Conservation (phyloP, 2,113 vertebrate species). For the Pseudorhombus dupliciocellatus region DNA sequence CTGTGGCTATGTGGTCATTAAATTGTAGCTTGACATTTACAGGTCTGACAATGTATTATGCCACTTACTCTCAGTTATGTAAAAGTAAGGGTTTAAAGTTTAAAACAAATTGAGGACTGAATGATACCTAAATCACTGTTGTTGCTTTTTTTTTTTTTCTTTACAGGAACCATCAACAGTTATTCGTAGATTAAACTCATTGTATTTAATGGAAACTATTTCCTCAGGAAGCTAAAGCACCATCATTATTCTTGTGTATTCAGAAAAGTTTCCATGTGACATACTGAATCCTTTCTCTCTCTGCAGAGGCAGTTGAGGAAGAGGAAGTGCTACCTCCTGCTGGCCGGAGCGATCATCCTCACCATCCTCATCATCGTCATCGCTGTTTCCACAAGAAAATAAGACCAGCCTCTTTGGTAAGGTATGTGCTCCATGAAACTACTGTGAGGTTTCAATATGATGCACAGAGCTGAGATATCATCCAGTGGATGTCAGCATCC, state of each 20-base stretch:
- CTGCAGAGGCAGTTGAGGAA: slow-evolving; percentile 80
- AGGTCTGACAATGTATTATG: neutral
- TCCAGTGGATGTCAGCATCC: neutral
- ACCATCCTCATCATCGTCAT: slow-evolving; percentile 80
- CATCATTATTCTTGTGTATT: neutral
- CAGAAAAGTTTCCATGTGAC: neutral
- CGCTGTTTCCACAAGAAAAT: slow-evolving; percentile 79
- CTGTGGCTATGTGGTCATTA: slow-evolving; percentile 19
- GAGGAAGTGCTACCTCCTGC: slow-evolving; percentile 81
- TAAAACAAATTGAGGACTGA: neutral
- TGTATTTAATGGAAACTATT: neutral
- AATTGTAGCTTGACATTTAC: slow-evolving; percentile 32
- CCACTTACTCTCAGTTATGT: neutral
- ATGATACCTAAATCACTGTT: slow-evolving; percentile 1
- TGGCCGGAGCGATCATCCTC: slow-evolving; percentile 69
- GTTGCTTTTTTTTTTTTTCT: too few species aligned
- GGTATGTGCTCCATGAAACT: slow-evolving; percentile 6
- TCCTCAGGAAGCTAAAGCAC: neutral
- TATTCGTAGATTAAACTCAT: neutral
- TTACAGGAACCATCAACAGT: neutral
- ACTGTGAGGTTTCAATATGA: neutral
- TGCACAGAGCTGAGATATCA: neutral
- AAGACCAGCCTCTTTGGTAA: slow-evolving; percentile 67
- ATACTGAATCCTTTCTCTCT: slow-evolving; percentile 18
- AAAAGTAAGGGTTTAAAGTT: neutral